Base-by-base conservation (phyloP, 2,888 invertebrate species). In the Sesia bembeciformis region DNA sequence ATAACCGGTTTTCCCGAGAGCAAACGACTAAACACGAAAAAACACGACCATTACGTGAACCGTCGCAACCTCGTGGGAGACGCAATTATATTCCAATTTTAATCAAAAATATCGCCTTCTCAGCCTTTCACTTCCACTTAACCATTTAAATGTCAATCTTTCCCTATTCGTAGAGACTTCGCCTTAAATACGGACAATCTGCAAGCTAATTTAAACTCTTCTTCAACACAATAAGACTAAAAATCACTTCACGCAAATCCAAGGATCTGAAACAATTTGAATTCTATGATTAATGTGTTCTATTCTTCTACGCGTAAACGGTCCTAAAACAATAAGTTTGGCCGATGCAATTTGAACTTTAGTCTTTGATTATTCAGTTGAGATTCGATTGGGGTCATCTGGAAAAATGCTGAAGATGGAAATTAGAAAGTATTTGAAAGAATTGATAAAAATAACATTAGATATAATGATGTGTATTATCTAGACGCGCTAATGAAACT, bases 41-140 rank as follows among this genome's bases (percentile, higher is more conserved):
- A 66, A 69, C 67, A 70, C 61, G 66, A 67, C 67, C 70, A 84
- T 85, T 84, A 82, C 72, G 62, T 67, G 72, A 74, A 72, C 72
- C 60, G 65, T 64, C 67, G 59, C 66, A 72, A 74, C 79, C 76
- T 78, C 88, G 86, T 87, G 88, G 86, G 88, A 89, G 87, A 86
- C 79, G 81, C 88, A 87, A 89, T 89, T 88, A 89, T 89, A 82
- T 85, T 87, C 82, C 85, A 88, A 88, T 89, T 89, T 88, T 87
- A 88, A 88, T 89, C 86, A 85, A 87, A 88, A 88, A 87, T 85
- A 84, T 82, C 78, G 76, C 80, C 79, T 80, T 78, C 78, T 76
- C 76, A 76, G 76, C 82, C 83, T 88, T 88, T 89, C 88, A 84
- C 88, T 86, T 88, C 88, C 85, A 84, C 83, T 85, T 84, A 84